phyloP scores from a whole-genome alignment of 2,888 invertebrate genomes.

The Tipula lateralis region DNA sequence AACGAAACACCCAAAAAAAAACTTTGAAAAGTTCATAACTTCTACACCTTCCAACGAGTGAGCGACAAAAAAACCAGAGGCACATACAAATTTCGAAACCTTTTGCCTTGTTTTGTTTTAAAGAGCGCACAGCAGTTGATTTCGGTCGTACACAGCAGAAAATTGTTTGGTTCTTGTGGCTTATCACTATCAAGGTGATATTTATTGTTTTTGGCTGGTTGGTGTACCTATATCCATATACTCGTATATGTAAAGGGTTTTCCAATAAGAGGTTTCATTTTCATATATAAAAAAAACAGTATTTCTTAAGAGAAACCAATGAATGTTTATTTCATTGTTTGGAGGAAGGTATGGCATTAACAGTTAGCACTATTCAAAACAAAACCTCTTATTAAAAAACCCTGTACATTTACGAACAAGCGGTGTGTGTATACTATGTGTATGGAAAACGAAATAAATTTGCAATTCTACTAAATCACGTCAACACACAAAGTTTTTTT shows the following conservation, averaged over 20 bases:
- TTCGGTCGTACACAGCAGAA: not conserved
- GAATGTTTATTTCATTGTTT: too few relatives aligned
- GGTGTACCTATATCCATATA: too few relatives aligned
- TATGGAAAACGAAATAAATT: not conserved
- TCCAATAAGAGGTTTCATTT: too few relatives aligned
- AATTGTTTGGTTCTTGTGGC: not conserved
- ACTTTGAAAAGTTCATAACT: not conserved
- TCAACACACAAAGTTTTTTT: too few relatives aligned
- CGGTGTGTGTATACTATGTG: not conserved
- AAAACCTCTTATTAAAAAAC: too few relatives aligned
- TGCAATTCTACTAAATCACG: not conserved
- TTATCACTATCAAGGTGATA: constrained; percentile 11
- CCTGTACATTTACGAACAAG: not conserved
- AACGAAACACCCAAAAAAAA: not conserved
- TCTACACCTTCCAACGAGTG: not conserved
- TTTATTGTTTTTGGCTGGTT: not conserved
- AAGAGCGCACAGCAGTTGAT: not conserved
- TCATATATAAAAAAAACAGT: too few relatives aligned
- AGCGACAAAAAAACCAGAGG: not conserved
- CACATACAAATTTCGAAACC: not conserved
- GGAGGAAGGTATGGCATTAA: too few relatives aligned
- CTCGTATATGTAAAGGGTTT: too few relatives aligned
- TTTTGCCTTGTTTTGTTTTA: not conserved
- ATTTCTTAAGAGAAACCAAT: too few relatives aligned
- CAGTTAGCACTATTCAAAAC: too few relatives aligned